These are phyloP conservation scores for Benthosema pterotum DNA, from an alignment of 2,797 vertebrate species.

Conservation along the genomic window DNA sequence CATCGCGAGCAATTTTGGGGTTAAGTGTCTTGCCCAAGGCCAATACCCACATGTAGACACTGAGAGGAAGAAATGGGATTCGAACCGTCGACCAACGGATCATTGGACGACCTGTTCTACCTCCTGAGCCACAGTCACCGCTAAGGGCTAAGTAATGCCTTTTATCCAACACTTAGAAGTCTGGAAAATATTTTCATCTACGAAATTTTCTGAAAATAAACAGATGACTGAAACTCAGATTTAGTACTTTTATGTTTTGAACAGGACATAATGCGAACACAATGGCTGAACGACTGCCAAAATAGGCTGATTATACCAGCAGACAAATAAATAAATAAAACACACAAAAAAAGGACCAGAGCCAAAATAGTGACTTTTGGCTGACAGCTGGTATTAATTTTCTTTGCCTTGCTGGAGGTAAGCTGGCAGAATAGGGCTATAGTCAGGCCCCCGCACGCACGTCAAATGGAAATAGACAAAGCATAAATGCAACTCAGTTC, in stretches of 20 bases:
- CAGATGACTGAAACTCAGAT: background rate
- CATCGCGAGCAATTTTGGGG: too few relatives aligned
- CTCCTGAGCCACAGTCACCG: background rate
- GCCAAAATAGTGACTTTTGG: conserved; percentile 10
- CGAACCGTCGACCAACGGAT: too few relatives aligned
- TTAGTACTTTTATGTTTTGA: background rate
- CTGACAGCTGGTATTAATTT: conserved; percentile 29
- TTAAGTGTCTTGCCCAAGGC: too few relatives aligned
- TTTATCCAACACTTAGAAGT: background rate
- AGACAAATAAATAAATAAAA: background rate
- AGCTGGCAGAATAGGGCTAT: background rate
- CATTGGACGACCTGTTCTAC: too few relatives aligned
- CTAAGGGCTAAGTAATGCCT: background rate
- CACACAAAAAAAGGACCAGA: background rate
- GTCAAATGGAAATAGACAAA: background rate
- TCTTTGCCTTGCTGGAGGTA: conserved; percentile 19
- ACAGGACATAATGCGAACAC: background rate
- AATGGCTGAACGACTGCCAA: conserved; percentile 3
- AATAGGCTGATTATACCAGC: background rate
- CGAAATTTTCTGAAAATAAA: background rate
- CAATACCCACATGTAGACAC: too few relatives aligned
- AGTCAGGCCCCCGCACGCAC: background rate
- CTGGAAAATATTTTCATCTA: conserved; percentile 4
- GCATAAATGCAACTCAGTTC: background rate
- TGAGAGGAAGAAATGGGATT: too few relatives aligned